Percentiles rank a stretch among this genome's conserved stretches.
These are phyloP conservation scores for Calephelis virginiensis DNA, from an alignment of 1,140 invertebrate genomes.

Conservation along the genomic window DNA sequence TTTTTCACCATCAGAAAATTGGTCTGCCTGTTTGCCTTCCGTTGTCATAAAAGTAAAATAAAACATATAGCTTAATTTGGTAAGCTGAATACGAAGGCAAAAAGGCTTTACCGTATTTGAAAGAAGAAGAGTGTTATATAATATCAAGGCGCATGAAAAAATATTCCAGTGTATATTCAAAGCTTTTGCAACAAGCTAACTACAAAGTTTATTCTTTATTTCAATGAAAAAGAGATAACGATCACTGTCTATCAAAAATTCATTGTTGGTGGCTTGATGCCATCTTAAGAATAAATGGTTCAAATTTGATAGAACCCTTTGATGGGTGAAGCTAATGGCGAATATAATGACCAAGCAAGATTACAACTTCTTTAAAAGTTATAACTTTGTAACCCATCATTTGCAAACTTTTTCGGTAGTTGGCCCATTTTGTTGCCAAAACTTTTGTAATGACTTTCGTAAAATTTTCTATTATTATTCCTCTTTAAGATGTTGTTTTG, in stretches of 20 bases:
- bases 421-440: constrained; percentile 24
- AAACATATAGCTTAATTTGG: too few relatives aligned
- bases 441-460: constrained; percentile 4
- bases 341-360: constrained; percentile 57
- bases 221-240: neutral
- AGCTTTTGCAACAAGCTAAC: neutral
- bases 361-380: constrained; percentile 37
- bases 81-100: too few relatives aligned
- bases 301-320: constrained; percentile 19
- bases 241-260: constrained; percentile 8
- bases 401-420: constrained; percentile 2
- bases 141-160: too few relatives aligned
- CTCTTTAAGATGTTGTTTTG: neutral
- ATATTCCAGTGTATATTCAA: neutral
- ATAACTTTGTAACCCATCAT: constrained; percentile 39
- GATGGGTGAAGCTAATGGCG: constrained; percentile 17
- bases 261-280: neutral
- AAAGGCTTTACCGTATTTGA: too few relatives aligned
- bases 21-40: too few relatives aligned
- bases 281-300: neutral
- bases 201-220: neutral
- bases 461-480: constrained; percentile 6
- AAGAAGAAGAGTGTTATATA: too few relatives aligned
- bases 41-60: too few relatives aligned
- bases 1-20: too few relatives aligned